Base-by-base conservation (phyloP, 1,140 invertebrate species). In the Asbolus verrucosus region DNA sequence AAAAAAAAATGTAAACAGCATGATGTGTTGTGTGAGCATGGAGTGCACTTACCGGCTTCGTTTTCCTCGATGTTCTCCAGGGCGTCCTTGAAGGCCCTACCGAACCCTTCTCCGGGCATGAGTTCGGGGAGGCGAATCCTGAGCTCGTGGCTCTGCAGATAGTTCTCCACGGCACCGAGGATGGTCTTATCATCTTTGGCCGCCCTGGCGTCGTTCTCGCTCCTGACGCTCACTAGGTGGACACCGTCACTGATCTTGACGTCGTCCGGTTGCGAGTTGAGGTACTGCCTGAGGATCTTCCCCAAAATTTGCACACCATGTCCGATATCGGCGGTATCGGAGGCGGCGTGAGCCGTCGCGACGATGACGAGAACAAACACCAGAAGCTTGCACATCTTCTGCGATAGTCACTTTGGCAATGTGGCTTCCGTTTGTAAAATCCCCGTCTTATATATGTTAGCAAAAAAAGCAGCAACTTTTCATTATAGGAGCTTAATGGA, bases 91-190 rank as follows among this genome's bases (percentile, higher is more conserved):
- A 82, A 79, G 1, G 77, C 73, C 31, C 79, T 66, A 33, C 76
- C 79, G 24, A 82, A 76, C 6, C 76, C 77, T 65, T 80, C 79
- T 24, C 78, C 77, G 0, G 80, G 80, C 79, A 87, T 83, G 38
- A 93, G 80, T 76, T 87, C 90, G 0, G 87, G 87, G 39, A 93
- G 79, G 69, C 87, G 90, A 2, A 92, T 86, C 71, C 89, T 85
- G 0, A 93, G 75, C 73, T 93, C 91, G 73, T 91, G 88, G 5
- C 83, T 88, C 69, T 88, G 84, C 1, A 92, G 75, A 73, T 92
- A 92, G 61, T 86, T 85, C 11, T 90, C 82, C 33, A 92, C 77
- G 0, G 85, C 82, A 0, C 83, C 86, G 18, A 90, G 69, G 0
- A 84, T 73, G 0, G 84, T 84, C 14, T 82, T 81, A 65, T 85